Evolutionary conservation across 2,113 vertebrate genomes (phyloP).

Genomic region (Muntiacus muntjak): DNA sequence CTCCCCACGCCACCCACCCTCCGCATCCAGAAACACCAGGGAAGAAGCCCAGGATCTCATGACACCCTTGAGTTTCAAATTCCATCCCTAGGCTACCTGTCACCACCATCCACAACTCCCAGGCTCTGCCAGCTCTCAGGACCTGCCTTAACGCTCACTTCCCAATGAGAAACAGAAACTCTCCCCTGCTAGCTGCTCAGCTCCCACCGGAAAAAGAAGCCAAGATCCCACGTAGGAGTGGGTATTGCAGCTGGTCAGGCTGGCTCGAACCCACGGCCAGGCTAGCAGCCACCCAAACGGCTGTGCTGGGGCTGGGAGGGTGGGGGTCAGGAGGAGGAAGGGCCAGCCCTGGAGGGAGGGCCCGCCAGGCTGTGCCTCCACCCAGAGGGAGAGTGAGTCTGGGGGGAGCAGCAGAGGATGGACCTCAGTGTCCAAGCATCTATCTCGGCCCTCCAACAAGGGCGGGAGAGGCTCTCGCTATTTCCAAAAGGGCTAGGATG

Average conservation of each 20-base stretch:
- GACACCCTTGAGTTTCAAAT: neutral
- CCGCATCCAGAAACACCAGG: rapidly evolving
- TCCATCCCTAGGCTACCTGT: neutral
- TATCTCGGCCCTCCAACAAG: neutral
- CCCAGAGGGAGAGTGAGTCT: neutral
- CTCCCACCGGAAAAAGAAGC: neutral
- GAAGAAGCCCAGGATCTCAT: neutral
- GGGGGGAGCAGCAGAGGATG: neutral
- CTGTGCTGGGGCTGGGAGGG: neutral
- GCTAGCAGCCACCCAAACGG: neutral
- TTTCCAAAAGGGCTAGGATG: neutral
- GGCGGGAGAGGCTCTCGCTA: neutral
- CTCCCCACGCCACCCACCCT: neutral
- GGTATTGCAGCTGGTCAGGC: neutral
- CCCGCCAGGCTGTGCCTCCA: rapidly evolving
- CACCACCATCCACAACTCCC: too few species aligned
- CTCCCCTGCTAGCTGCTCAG: neutral
- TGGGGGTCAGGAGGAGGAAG: neutral
- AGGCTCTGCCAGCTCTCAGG: neutral
- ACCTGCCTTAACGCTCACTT: neutral
- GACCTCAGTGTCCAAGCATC: neutral
- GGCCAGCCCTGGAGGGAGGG: neutral
- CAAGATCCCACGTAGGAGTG: neutral
- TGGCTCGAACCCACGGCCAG: neutral
- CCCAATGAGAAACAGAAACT: neutral